Percentiles rank a stretch among this genome's conserved stretches.
These are phyloP conservation scores for Ivindomyrus marchei DNA, from an alignment of 2,113 vertebrate species.

Conservation along the genomic window DNA sequence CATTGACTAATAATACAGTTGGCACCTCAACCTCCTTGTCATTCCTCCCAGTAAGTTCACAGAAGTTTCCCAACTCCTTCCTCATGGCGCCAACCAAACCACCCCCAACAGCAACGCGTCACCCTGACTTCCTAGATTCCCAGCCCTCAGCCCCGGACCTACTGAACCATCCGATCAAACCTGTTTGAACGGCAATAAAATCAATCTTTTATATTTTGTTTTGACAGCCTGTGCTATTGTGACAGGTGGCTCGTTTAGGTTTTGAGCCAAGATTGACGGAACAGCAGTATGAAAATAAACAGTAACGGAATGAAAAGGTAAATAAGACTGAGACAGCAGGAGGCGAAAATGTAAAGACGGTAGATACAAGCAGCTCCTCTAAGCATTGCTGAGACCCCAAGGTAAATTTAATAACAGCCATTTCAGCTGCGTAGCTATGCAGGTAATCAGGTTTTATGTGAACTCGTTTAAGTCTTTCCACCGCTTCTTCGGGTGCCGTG, in stretches of 20 bases:
- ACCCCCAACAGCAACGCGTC: not conserved
- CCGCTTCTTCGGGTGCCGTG: constrained; percentile 43
- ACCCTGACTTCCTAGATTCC: not conserved
- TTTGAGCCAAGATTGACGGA: not conserved
- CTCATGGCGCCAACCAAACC: not conserved
- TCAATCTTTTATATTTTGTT: not conserved
- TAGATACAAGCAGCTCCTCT: not conserved
- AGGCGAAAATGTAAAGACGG: not conserved
- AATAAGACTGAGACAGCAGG: not conserved
- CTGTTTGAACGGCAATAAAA: not conserved
- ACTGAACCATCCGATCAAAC: not conserved
- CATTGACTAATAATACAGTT: not conserved
- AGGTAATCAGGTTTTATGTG: constrained; percentile 35
- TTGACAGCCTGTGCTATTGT: not conserved
- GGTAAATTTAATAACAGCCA: not conserved
- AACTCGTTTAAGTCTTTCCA: constrained; percentile 47
- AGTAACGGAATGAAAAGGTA: not conserved
- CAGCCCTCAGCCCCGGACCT: not conserved
- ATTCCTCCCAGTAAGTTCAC: not conserved
- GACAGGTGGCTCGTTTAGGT: not conserved
- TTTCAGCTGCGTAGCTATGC: constrained; percentile 51
- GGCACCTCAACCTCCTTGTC: not conserved
- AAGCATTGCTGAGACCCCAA: not conserved
- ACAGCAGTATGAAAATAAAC: not conserved
- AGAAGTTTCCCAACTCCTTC: not conserved